Evolutionary conservation across 2,113 vertebrate species (phyloP).

Genomic region (Seriola aureovittata): DNA sequence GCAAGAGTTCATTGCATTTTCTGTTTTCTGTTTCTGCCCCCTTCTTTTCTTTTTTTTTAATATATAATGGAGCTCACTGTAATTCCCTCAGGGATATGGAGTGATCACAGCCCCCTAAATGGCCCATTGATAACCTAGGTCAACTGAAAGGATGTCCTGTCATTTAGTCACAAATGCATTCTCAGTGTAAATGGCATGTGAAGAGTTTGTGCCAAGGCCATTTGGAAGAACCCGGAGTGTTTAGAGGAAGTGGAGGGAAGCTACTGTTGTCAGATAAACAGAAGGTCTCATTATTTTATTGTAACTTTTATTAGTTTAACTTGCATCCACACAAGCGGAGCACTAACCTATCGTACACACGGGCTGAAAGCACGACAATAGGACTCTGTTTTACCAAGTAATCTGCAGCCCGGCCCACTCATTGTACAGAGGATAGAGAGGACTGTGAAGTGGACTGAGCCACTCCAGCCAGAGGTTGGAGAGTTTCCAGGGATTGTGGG

Average conservation of each 20-base stretch:
- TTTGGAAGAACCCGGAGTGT: conserved; percentile 74
- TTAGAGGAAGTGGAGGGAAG: conserved; percentile 69
- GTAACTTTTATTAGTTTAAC: conserved; percentile 76
- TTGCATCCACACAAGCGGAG: conserved; percentile 37
- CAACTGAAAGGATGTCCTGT: conserved; percentile 81
- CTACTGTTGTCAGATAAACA: conserved; percentile 67
- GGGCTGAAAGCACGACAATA: conserved; percentile 49
- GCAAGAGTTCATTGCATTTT: conserved; percentile 17
- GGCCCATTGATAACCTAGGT: conserved; percentile 81
- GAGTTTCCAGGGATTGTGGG: conserved; percentile 78
- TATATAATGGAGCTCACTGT: conserved; percentile 58
- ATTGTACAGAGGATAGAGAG: conserved; percentile 47
- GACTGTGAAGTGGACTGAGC: conserved; percentile 64
- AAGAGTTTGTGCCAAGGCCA: conserved; percentile 63
- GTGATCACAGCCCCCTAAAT: conserved; percentile 68
- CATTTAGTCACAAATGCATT: conserved; percentile 70
- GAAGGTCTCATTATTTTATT: conserved; percentile 72
- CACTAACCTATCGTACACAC: conserved; percentile 33
- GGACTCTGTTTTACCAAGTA: conserved; percentile 57
- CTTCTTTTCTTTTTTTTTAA: neutral
- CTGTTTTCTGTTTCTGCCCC: conserved; percentile 21
- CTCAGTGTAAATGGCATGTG: conserved; percentile 72
- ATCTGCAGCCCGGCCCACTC: conserved; percentile 45
- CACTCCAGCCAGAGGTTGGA: conserved; percentile 59
- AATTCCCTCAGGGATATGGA: conserved; percentile 43